Evolutionary conservation across 2,797 vertebrate species (phyloP).

Genomic region (Australoheros facetus): DNA sequence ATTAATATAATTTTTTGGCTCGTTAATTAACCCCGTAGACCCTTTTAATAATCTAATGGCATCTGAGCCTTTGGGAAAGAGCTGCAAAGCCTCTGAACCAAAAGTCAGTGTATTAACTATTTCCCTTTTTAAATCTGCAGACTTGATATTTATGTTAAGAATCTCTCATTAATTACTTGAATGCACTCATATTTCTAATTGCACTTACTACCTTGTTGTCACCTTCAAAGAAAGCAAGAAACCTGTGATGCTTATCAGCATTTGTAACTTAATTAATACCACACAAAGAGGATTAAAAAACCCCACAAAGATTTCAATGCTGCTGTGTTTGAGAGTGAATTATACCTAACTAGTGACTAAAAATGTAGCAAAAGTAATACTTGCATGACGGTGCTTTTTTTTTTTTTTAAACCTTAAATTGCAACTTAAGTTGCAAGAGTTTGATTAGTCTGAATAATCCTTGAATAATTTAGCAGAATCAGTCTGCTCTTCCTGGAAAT

Average conservation of each 20-base stretch:
- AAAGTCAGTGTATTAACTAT: not conserved
- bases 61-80: not conserved
- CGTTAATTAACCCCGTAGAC: not conserved
- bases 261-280: not conserved
- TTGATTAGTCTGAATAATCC: not conserved
- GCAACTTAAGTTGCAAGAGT: no score
- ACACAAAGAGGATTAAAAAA: not conserved
- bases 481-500: not conserved
- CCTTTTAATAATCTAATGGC: not conserved
- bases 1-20: not conserved
- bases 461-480: not conserved
- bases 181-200: not conserved
- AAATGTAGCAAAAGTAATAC: not conserved
- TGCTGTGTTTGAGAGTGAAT: not conserved
- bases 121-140: not conserved
- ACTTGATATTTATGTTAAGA: not conserved
- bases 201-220: not conserved
- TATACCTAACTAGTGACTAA: no score
- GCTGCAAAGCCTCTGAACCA: not conserved
- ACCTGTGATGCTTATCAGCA: not conserved
- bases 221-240: not conserved
- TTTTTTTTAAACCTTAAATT: not conserved
- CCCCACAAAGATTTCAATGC: not conserved
- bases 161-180: not conserved
- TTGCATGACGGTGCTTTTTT: not conserved